These are phyloP conservation scores for Ricordea florida DNA, from an alignment of 92 coral and sea anemone species.

Conservation along the genomic window DNA sequence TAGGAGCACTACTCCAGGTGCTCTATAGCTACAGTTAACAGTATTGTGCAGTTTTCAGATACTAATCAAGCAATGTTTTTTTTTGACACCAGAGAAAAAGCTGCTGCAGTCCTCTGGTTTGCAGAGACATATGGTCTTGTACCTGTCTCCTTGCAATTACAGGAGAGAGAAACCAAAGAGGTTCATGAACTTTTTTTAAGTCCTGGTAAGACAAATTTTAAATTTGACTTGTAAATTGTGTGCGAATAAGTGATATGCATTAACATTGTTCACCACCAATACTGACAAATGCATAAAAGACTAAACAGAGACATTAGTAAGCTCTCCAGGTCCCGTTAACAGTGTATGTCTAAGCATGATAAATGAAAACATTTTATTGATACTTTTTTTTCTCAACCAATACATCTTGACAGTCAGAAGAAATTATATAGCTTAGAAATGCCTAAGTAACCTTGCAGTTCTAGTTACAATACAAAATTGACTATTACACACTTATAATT, in stretches of 20 bases:
- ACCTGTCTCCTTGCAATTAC: background rate
- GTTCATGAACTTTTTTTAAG: background rate
- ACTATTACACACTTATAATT: background rate
- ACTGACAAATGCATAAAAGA: background rate
- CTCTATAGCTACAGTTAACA: background rate
- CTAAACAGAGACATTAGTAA: too few species aligned
- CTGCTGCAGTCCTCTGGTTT: background rate
- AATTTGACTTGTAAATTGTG: background rate
- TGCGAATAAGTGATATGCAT: background rate
- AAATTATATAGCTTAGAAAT: background rate
- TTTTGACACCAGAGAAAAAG: background rate
- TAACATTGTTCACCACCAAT: background rate
- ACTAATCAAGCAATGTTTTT: background rate
- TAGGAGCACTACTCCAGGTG: background rate
- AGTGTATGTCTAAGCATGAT: too few species aligned
- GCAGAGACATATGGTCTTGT: slow-evolving; percentile 1
- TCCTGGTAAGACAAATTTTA: background rate
- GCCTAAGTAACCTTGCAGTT: background rate
- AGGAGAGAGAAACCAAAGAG: background rate
- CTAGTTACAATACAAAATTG: background rate
- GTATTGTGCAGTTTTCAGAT: background rate
- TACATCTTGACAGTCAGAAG: background rate
- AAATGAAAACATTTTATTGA: too few species aligned
- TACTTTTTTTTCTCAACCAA: too few species aligned
- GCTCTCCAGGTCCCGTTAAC: too few species aligned